Evolutionary conservation across 1,140 invertebrate genomes (phyloP).

Genomic region (Harpegnathos saltator): DNA sequence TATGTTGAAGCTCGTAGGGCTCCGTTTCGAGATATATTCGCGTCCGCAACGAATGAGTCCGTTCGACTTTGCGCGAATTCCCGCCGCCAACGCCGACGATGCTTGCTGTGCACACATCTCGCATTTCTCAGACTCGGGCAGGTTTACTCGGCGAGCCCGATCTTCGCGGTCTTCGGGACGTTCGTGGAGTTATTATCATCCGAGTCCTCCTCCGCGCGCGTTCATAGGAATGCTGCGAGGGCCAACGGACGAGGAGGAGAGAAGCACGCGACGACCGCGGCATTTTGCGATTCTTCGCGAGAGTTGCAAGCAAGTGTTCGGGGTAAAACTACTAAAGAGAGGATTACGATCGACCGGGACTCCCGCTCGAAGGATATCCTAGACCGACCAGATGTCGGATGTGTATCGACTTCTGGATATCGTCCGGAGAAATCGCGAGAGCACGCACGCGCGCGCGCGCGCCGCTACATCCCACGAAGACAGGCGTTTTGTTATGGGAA

Average conservation of each 20-base stretch:
- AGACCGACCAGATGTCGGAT: not conserved
- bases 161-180: slow-evolving; percentile 34
- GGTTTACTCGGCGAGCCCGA: slow-evolving; percentile 11
- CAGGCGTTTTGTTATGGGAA: slow-evolving; percentile 29
- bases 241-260: not conserved
- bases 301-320: not conserved
- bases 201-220: not conserved
- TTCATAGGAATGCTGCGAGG: slow-evolving; percentile 26
- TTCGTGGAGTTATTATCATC: slow-evolving; percentile 11
- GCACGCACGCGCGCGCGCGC: too few species aligned
- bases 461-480: not conserved
- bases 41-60: slow-evolving; percentile 50
- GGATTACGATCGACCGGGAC: not conserved
- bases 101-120: slow-evolving; percentile 21
- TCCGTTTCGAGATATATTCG: slow-evolving; percentile 67
- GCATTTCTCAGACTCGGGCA: slow-evolving; percentile 26
- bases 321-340: not conserved
- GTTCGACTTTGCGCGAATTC: slow-evolving; percentile 37
- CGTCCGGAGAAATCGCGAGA: not conserved
- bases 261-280: not conserved
- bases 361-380: not conserved
- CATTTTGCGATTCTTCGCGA: not conserved
- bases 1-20: slow-evolving; percentile 11
- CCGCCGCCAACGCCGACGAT: slow-evolving; percentile 10
- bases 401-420: not conserved